A percentile compares a stretch with the other conserved stretches of the same genome.
Conservation (phyloP, 2,797 vertebrate genomes). For the Pseudopleuronectes americanus region DNA sequence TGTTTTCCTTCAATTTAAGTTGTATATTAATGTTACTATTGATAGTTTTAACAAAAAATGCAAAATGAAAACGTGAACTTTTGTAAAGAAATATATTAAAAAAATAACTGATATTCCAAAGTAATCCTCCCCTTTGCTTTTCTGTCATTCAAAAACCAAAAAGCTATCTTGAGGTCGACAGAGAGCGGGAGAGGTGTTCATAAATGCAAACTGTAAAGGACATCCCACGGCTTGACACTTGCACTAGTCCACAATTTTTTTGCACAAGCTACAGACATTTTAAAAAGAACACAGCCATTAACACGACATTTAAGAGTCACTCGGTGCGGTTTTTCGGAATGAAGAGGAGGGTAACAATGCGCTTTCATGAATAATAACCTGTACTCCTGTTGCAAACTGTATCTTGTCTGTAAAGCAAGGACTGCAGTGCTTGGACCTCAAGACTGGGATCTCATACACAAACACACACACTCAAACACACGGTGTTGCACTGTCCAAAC, state of each 20-base stretch:
- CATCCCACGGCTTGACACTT: conserved; percentile 82
- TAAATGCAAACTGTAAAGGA: conserved; percentile 84
- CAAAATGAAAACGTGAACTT: conserved; percentile 85
- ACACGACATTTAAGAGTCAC: conserved; percentile 68
- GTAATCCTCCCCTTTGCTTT: conserved; percentile 85
- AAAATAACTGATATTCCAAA: conserved; percentile 88
- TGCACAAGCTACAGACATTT: conserved; percentile 83
- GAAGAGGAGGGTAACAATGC: conserved; percentile 53
- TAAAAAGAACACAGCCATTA: conserved; percentile 71
- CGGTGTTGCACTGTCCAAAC: conserved; percentile 85
- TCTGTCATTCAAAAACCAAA: conserved; percentile 88
- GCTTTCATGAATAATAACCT: conserved; percentile 70
- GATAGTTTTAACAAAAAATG: conserved; percentile 88
- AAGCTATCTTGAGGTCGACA: conserved; percentile 87
- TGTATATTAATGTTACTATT: conserved; percentile 88
- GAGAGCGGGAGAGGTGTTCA: conserved; percentile 81
- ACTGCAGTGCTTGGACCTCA: conserved; percentile 80
- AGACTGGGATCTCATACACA: conserved; percentile 72
- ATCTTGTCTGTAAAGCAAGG: conserved; percentile 82
- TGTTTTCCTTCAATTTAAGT: conserved; percentile 84
- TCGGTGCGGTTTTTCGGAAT: conserved; percentile 63
- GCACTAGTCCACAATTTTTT: conserved; percentile 84
- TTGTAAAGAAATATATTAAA: conserved; percentile 87
- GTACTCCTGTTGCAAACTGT: conserved; percentile 75
- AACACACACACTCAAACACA: conserved; percentile 62